Evolutionary conservation across 2,888 invertebrate genomes (phyloP).

Genomic region (Saturnia pavonia): DNA sequence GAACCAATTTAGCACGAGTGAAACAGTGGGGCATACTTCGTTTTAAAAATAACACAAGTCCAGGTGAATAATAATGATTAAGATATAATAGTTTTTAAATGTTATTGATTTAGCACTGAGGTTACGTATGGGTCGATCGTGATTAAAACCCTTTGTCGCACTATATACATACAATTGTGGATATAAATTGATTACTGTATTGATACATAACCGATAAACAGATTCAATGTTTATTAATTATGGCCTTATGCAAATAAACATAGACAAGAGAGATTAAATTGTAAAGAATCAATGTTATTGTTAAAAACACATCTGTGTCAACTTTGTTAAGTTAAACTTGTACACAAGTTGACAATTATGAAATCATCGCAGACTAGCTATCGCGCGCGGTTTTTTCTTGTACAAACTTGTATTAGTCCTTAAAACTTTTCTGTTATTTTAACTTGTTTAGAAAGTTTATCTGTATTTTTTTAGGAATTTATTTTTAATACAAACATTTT

Average conservation of each 20-base stretch:
- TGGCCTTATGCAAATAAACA: conserved; percentile 25
- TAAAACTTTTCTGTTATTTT: no score
- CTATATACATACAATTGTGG: conserved; percentile 26
- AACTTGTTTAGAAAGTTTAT: no score
- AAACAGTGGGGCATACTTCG: no score
- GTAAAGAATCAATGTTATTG: conserved; percentile 23
- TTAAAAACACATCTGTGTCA: conserved; percentile 10
- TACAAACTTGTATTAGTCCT: no score
- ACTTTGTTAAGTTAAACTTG: neutral
- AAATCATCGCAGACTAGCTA: neutral
- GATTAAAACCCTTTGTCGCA: conserved; percentile 9
- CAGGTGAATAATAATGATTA: no score
- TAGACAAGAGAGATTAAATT: conserved; percentile 24
- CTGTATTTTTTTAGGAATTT: no score
- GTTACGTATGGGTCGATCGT: neutral
- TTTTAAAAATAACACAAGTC: no score
- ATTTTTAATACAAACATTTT: no score
- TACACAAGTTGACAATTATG: neutral
- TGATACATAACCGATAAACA: conserved; percentile 23
- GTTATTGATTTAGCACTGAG: neutral
- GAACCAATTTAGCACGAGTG: no score
- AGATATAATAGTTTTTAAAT: neutral
- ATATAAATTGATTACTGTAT: conserved; percentile 30
- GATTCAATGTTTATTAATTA: conserved; percentile 22
- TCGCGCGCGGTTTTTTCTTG: neutral